Evolutionary conservation across 2,888 invertebrate species (phyloP).

Genomic region (Nemurella pictetii): DNA sequence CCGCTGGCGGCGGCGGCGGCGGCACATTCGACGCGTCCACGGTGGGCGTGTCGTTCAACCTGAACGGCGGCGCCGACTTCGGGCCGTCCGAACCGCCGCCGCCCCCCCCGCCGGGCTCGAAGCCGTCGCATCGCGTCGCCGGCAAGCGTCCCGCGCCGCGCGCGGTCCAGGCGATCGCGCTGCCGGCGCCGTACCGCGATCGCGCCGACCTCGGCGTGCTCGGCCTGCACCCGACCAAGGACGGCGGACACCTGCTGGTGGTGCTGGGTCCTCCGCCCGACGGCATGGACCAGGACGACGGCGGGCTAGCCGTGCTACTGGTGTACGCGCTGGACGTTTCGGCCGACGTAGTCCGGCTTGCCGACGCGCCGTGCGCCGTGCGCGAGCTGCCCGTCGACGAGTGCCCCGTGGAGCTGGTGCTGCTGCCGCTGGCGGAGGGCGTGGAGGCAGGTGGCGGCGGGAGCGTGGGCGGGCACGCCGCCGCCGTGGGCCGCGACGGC

Average conservation of each 20-base stretch:
- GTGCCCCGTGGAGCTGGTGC: constrained; percentile 69
- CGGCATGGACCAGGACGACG: neutral
- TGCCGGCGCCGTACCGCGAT: constrained; percentile 58
- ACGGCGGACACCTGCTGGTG: constrained; percentile 69
- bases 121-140: neutral
- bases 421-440: constrained; percentile 63
- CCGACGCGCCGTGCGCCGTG: constrained; percentile 63
- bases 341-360: constrained; percentile 57
- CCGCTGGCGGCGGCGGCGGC: constrained; percentile 44
- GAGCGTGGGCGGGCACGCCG: constrained; percentile 60
- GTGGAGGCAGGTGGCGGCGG: constrained; percentile 39
- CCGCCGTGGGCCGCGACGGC: constrained; percentile 76
- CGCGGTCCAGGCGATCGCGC: constrained; percentile 62
- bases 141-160: neutral
- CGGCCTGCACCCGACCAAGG: constrained; percentile 69
- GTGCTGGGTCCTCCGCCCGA: constrained; percentile 53
- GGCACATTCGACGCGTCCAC: constrained; percentile 40
- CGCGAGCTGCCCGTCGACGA: constrained; percentile 66
- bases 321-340: constrained; percentile 60
- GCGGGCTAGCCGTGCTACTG: constrained; percentile 53
- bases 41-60: constrained; percentile 31
- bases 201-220: constrained; percentile 60
- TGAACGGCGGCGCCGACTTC: constrained; percentile 37
- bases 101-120: neutral
- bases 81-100: constrained; percentile 38